Percentiles rank a stretch among this genome's conserved stretches.
These are phyloP conservation scores for Geococcyx californianus DNA, from an alignment of 2,113 vertebrate species.

Conservation along the genomic window DNA sequence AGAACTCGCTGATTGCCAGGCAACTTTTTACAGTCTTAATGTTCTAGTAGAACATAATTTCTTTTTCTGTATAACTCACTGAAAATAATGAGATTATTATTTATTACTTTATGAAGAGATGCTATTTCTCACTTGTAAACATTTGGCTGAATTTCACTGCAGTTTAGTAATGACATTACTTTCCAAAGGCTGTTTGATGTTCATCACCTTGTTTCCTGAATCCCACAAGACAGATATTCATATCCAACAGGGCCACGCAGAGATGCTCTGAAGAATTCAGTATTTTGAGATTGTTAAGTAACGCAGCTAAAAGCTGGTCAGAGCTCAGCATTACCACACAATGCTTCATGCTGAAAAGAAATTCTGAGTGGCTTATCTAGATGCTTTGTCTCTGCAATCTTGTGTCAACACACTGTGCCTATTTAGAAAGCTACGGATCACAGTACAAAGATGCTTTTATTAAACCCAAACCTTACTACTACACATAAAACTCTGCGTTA, in stretches of 20 bases:
- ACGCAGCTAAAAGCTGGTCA: neutral
- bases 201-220: neutral
- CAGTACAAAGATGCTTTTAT: neutral
- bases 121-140: neutral
- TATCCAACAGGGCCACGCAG: fast-evolving
- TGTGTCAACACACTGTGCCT: neutral
- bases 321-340: neutral
- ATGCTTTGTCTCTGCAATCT: neutral
- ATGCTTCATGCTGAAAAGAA: too few species aligned
- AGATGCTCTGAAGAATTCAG: neutral
- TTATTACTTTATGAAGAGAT: neutral
- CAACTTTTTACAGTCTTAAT: neutral
- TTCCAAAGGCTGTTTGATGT: neutral
- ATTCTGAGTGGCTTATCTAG: neutral
- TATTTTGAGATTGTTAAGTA: neutral
- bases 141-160: neutral
- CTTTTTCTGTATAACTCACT: neutral
- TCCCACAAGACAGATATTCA: neutral
- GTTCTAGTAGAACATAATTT: neutral
- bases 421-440: neutral
- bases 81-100: neutral
- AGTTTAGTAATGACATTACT: neutral
- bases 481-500: neutral
- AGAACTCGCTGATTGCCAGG: neutral
- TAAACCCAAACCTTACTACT: neutral